A percentile compares a stretch with the other conserved stretches of the same genome.
Conservation (phyloP, 1,140 invertebrate genomes). For the Scylla paramamosain region DNA sequence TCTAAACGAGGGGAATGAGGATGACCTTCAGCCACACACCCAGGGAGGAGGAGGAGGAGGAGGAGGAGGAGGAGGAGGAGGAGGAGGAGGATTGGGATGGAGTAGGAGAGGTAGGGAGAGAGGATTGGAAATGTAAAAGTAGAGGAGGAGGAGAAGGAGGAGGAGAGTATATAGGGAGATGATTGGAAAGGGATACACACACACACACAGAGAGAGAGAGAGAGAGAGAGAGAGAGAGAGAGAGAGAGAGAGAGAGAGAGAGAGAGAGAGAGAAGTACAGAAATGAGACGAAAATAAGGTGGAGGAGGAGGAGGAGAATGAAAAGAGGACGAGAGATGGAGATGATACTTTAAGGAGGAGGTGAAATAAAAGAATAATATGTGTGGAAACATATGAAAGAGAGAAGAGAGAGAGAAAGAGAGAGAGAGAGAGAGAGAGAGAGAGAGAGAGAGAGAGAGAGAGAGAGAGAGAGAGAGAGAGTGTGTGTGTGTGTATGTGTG, state of each 20-base stretch:
- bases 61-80: background rate
- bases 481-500: slow-evolving; percentile 6
- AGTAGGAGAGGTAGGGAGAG: background rate
- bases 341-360: no score
- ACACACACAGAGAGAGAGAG: background rate
- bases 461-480: slow-evolving; percentile 61
- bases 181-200: no score
- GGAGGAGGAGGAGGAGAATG: background rate
- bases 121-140: background rate
- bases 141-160: background rate
- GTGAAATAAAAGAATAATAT: no score
- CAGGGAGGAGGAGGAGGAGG: background rate
- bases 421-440: slow-evolving; percentile 61
- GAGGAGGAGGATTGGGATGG: background rate
- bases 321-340: no score
- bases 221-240: background rate
- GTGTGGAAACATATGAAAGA: background rate
- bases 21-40: background rate
- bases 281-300: background rate
- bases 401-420: slow-evolving; percentile 57
- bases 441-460: slow-evolving; percentile 61
- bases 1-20: background rate
- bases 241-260: background rate
- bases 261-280: background rate
- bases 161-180: background rate